phyloP scores from a whole-genome alignment of 2,113 vertebrate species.

The Nyctibius bracteatus region DNA sequence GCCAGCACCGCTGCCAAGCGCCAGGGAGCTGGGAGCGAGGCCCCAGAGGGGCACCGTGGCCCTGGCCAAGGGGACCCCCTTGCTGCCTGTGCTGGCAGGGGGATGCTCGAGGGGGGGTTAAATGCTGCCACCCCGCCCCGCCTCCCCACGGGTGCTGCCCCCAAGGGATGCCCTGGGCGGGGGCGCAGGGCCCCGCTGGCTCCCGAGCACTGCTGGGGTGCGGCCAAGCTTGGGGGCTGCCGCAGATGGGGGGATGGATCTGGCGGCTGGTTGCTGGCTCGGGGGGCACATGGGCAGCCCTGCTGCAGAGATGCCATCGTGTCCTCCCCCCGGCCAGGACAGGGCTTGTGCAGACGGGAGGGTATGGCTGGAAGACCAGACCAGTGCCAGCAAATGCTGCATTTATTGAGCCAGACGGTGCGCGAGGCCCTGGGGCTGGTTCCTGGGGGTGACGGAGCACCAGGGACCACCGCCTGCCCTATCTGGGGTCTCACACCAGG shows the following conservation, averaged over 20 bases:
- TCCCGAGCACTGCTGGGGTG: accelerated
- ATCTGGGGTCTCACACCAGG: accelerated
- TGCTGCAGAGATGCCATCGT: accelerated
- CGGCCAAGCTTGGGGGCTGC: not conserved
- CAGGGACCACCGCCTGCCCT: accelerated
- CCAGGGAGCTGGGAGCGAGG: not conserved
- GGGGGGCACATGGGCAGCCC: not conserved
- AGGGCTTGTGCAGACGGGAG: accelerated
- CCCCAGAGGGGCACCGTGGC: too few relatives aligned
- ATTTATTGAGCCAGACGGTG: not conserved
- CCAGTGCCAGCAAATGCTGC: accelerated
- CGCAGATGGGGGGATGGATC: accelerated
- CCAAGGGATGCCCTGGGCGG: accelerated
- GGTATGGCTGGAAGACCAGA: not conserved
- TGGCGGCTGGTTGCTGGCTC: accelerated
- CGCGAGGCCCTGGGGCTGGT: accelerated
- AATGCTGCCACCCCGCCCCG: not conserved
- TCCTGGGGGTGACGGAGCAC: too few relatives aligned
- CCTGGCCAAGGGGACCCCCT: not conserved
- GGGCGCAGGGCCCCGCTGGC: not conserved
- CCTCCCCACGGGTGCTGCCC: not conserved
- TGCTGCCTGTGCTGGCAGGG: not conserved
- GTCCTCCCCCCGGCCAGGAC: accelerated
- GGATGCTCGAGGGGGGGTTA: not conserved
- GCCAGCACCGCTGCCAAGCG: not conserved